A percentile compares a stretch with the other conserved stretches of the same genome.
phyloP scores from a whole-genome alignment of 2,113 vertebrate genomes.

The Petrocephalus microphthalmus region DNA sequence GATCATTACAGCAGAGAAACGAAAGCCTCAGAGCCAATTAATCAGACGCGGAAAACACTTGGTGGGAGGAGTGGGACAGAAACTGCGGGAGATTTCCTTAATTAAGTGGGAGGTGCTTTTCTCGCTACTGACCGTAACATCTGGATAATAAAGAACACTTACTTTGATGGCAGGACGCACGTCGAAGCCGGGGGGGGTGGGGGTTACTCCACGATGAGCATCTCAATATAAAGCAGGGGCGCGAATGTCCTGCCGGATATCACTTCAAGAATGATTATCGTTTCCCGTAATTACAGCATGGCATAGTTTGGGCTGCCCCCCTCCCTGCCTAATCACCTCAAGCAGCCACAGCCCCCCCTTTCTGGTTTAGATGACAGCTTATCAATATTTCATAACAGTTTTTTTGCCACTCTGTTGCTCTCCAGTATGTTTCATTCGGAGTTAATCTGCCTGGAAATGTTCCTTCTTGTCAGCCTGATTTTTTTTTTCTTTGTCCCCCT shows the following conservation, averaged over 20 bases:
- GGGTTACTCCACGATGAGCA: not conserved
- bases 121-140: conserved; percentile 13
- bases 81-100: conserved; percentile 17
- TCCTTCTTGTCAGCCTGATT: not conserved
- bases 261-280: not conserved
- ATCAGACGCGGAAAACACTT: conserved; percentile 2
- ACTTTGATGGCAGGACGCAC: conserved; percentile 13
- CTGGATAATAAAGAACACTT: conserved; percentile 20
- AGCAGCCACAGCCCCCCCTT: not conserved
- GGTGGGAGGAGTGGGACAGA: not conserved
- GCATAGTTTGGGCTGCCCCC: not conserved
- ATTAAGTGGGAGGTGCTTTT: conserved; percentile 20
- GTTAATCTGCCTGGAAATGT: not conserved
- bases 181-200: not conserved
- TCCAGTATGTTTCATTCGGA: not conserved
- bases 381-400: not conserved
- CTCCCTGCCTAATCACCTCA: not conserved
- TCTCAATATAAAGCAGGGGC: not conserved
- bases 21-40: not conserved
- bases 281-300: not conserved
- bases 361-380: not conserved
- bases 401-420: not conserved
- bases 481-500: not conserved
- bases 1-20: not conserved
- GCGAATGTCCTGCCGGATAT: not conserved